phyloP scores from a whole-genome alignment of 2,113 vertebrate species.

The Noturus placidus region DNA sequence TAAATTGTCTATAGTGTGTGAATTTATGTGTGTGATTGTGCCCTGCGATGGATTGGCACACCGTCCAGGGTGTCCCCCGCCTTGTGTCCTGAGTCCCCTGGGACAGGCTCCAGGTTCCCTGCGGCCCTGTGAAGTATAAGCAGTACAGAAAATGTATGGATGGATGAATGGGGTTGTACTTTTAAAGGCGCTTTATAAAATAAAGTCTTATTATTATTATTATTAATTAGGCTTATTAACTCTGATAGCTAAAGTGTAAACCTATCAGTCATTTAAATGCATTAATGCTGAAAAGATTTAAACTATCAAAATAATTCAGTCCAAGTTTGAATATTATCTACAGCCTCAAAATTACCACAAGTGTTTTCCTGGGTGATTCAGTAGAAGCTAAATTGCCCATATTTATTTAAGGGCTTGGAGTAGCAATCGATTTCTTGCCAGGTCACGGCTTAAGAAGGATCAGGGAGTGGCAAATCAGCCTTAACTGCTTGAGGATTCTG shows the following conservation, averaged over 20 bases:
- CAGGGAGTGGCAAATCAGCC: conserved; percentile 19
- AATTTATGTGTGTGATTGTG: too few relatives aligned
- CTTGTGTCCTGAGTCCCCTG: too few relatives aligned
- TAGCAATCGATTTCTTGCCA: not conserved
- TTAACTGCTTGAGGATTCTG: not conserved
- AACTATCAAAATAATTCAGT: not conserved
- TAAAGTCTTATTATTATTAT: too few relatives aligned
- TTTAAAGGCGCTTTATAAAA: too few relatives aligned
- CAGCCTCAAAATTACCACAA: not conserved
- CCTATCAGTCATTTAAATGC: not conserved
- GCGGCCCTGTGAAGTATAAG: too few relatives aligned
- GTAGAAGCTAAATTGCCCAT: not conserved
- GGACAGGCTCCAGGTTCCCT: too few relatives aligned
- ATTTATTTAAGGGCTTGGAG: conserved; percentile 21
- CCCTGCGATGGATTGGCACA: too few relatives aligned
- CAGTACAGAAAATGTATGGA: too few relatives aligned
- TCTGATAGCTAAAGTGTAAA: not conserved
- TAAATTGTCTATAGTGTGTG: too few relatives aligned
- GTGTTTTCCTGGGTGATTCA: not conserved
- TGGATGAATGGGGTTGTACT: too few relatives aligned
- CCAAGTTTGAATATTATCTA: not conserved
- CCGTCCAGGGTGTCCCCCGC: too few relatives aligned
- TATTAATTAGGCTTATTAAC: not conserved
- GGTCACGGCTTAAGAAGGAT: not conserved
- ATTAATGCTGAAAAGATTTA: not conserved